Base-by-base conservation (phyloP, 1,140 invertebrate species). In the Drosophila setifemur region DNA sequence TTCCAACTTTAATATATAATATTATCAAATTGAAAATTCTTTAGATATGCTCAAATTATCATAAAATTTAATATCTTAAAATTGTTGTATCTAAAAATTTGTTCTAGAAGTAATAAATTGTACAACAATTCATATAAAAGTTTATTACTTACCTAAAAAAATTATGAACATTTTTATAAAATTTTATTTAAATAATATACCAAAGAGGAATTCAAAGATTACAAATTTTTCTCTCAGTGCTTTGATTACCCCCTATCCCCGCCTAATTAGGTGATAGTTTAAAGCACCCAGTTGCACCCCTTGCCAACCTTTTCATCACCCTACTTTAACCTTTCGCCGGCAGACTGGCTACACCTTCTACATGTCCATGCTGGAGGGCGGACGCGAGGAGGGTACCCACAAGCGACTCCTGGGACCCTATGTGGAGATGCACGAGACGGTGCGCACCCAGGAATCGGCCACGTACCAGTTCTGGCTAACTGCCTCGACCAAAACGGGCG, bases 401-500 rank as follows among this genome's bases (percentile, higher is more conserved):
- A 95, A 95, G 85, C 91, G 93, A 49, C 92, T 94, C 60, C 88
- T 95, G 9, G 93, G 92, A 16, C 93, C 94, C 4, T 92, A 91
- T 44, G 93, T 93, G 7, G 92, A 93, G 61, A 92, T 93, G 40
- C 94, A 95, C 86, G 95, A 96, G 90, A 94, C 95, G 42, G 92
- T 94, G 61, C 90, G 95, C 79, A 92, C 96, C 49, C 93, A 95
- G 83, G 93, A 96, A 16, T 92, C 92, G 12, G 93, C 93, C 2
- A 94, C 93, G 0, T 94, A 96, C 82, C 95, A 96, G 81, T 96
- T 96, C 89, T 96, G 95, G 95, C 91, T 95, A 2, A 95, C 95
- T 0, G 95, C 96, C 7, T 95, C 95, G 3, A 97, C 95, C 1
- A 93, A 95, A 68, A 93, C 96, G 11, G 96, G 96, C 2, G 96